Evolutionary conservation across 2,888 invertebrate species (phyloP), one percentile per base, ranked within the genome.

Genomic region (Oscheius sp.): DNA sequence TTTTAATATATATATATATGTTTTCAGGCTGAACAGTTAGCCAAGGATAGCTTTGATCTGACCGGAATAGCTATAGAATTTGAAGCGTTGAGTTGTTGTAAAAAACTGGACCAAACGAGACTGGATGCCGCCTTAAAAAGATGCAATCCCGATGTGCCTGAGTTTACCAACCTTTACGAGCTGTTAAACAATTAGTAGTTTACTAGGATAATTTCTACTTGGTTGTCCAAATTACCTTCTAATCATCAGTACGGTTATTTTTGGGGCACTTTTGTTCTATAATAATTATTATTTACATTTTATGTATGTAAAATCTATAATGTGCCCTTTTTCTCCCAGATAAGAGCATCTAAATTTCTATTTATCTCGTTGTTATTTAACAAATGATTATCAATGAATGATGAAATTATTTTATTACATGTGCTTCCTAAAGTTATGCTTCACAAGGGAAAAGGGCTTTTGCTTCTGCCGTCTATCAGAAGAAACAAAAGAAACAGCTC

Each of bases 341-440:
- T 58, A 58, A 69, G 58, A 69, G 69, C 41, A 58, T 69, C 58
- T 69, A 69, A 58, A 71, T 12, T 70, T 70, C 70, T 71, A 71
- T 71, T 71, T 71, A 70, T 72, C 63, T 35, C 35, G 12, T 59
- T 25, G 61, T 59, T 41, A 43, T 59, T 29, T 21, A 16, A 25
- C 43, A 12, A 49, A 7, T 55, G 13, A 9, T 23, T 21, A 21
- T 13, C 25, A 18, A 3, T 55, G 55, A 55, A 55, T 23, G 55
- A 55, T 55, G 55, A 55, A 55, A 55, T 59, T 61, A 43, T n/a
- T 61, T 61, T 18, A 61, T 23, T 61, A 61, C 43, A 41, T 41
- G 23, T 61, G 18, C 41, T 5, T 55, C 55, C 23, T 3, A 35
- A 35, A 35, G 3, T 55, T 55, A n/a, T n/a, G n/a, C n/a, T n/a